Evolutionary conservation across 1,140 invertebrate species (phyloP).

Genomic region (Eulimnadia texana): DNA sequence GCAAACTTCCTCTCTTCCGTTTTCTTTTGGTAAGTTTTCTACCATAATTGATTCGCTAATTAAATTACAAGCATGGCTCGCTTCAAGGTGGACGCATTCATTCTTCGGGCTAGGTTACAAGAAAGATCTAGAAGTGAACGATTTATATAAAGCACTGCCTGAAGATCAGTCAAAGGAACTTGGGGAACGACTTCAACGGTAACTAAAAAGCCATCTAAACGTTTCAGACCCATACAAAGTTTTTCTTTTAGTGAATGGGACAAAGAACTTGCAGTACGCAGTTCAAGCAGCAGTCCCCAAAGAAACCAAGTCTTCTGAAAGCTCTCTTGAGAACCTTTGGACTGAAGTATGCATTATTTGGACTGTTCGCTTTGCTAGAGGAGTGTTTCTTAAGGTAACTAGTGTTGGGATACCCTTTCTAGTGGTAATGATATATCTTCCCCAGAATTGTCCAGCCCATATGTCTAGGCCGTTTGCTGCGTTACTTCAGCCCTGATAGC

Average conservation of each 20-base stretch:
- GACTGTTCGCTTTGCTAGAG: background rate
- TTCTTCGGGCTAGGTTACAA: constrained; percentile 25
- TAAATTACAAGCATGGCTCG: no score
- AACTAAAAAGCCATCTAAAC: constrained; percentile 20
- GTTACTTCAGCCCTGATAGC: constrained; percentile 37
- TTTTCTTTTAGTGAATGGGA: constrained; percentile 26
- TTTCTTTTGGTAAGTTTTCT: constrained; percentile 37
- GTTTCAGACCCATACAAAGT: no score
- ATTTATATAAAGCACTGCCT: constrained; percentile 23
- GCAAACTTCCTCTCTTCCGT: constrained; percentile 37
- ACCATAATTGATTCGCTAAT: constrained; percentile 4
- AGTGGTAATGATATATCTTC: background rate
- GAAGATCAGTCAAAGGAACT: constrained; percentile 40
- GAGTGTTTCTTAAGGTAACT: constrained; percentile 2
- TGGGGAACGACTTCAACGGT: constrained; percentile 46
- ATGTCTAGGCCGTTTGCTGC: constrained; percentile 51
- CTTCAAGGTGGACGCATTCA: constrained; percentile 27
- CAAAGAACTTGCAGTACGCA: constrained; percentile 26
- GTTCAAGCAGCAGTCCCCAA: constrained; percentile 5
- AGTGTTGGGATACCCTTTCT: no score
- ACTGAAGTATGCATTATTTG: background rate
- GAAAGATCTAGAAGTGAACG: constrained; percentile 26
- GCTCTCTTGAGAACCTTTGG: background rate
- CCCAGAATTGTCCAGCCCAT: constrained; percentile 54
- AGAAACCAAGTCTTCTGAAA: background rate